These are phyloP conservation scores for Myotis yumanensis DNA, from an alignment of 2,113 vertebrate genomes.

Conservation along the genomic window DNA sequence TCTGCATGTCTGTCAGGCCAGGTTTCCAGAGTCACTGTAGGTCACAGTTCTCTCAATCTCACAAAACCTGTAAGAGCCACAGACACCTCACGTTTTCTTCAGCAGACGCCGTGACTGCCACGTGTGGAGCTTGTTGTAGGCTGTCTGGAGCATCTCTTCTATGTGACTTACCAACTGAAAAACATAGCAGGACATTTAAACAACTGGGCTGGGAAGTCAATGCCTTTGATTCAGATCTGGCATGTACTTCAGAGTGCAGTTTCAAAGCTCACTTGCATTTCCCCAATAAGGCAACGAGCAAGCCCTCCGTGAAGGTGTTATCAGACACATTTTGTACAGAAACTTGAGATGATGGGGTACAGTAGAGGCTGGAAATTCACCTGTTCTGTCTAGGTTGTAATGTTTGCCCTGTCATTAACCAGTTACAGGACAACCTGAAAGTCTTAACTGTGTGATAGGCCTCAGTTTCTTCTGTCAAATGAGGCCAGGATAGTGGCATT, in stretches of 20 bases:
- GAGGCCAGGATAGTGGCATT: background rate
- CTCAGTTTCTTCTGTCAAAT: background rate
- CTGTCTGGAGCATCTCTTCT: conserved; percentile 97
- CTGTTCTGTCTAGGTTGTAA: background rate
- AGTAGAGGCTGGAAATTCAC: background rate
- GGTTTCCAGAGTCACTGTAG: conserved; percentile 81
- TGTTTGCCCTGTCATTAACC: background rate
- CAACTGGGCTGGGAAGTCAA: background rate
- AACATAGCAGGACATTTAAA: conserved; percentile 27
- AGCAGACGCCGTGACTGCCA: conserved; percentile 97
- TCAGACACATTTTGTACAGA: background rate
- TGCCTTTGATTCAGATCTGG: background rate
- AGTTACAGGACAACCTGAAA: background rate
- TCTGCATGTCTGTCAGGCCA: conserved; percentile 80
- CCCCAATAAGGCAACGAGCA: background rate
- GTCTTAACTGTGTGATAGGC: background rate
- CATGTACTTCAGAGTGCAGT: background rate
- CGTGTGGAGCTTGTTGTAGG: conserved; percentile 96
- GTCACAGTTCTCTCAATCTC: conserved; percentile 67
- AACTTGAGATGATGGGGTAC: background rate
- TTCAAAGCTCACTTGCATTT: background rate
- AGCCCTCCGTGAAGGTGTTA: background rate
- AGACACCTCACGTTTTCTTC: conserved; percentile 93
- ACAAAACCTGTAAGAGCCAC: conserved; percentile 66
- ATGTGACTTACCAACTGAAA: conserved; percentile 94